A percentile compares a stretch with the other conserved stretches of the same genome.
Conservation (phyloP, 2,113 vertebrate species). For the Pitta sordida region DNA sequence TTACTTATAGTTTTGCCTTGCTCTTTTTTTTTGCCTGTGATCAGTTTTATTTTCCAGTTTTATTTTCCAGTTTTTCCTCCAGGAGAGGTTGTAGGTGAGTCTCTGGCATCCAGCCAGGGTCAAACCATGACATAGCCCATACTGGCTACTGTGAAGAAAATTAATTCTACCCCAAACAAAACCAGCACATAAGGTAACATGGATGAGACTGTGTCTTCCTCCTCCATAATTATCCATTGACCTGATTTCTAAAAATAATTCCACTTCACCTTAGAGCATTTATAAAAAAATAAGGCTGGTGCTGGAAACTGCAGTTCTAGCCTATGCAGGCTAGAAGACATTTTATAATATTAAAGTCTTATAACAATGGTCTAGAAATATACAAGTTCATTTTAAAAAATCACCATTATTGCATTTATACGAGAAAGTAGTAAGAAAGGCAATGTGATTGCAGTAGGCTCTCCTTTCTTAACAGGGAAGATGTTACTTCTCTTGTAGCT, state of each 20-base stretch:
- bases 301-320: background rate
- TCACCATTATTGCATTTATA: background rate
- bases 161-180: background rate
- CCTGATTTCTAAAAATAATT: slow-evolving; percentile 42
- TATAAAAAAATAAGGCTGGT: slow-evolving; percentile 24
- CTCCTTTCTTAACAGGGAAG: background rate
- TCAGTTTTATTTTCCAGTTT: too few species aligned
- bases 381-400: background rate
- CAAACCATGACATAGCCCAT: too few species aligned
- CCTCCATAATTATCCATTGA: slow-evolving; percentile 15
- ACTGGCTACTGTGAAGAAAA: background rate
- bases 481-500: background rate
- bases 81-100: too few species aligned
- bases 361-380: background rate
- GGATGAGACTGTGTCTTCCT: background rate
- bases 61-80: too few species aligned
- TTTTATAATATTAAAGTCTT: background rate
- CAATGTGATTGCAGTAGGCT: background rate
- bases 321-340: background rate
- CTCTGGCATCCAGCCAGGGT: too few species aligned
- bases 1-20: too few species aligned
- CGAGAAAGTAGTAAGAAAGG: background rate
- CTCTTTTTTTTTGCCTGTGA: too few species aligned
- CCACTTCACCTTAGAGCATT: slow-evolving; percentile 41
- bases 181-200: background rate